Percentiles rank a stretch among this genome's conserved stretches.
These are phyloP conservation scores for Sakesphorus luctuosus DNA, from an alignment of 2,113 vertebrate genomes.

Conservation along the genomic window DNA sequence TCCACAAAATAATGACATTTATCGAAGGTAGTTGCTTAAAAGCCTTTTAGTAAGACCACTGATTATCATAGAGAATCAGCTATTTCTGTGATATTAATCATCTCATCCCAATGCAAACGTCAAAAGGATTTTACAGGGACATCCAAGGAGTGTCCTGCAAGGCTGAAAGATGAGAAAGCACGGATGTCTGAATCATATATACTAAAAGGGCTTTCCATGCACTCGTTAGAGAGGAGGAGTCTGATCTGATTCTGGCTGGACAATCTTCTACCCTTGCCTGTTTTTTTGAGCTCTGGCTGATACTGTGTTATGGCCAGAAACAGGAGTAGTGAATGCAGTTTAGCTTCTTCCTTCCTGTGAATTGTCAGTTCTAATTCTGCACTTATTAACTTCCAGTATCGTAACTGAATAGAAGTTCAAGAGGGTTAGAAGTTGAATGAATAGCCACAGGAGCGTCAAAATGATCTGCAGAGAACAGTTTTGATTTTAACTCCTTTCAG, in stretches of 20 bases:
- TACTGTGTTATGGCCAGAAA: not conserved
- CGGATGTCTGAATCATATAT: not conserved
- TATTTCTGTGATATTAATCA: not conserved
- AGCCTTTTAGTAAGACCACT: not conserved
- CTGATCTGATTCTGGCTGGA: not conserved
- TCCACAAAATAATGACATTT: not conserved
- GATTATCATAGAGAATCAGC: not conserved
- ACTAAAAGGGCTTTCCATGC: not conserved
- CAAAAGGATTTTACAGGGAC: not conserved
- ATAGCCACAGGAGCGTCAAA: not conserved
- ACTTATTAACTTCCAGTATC: not conserved
- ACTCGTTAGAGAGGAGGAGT: not conserved
- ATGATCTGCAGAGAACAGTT: not conserved
- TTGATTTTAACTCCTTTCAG: not conserved
- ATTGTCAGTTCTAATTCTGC: not conserved
- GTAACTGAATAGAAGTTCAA: not conserved
- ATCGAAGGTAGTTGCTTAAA: not conserved
- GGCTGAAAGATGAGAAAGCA: not conserved
- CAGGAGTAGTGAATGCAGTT: rapidly evolving
- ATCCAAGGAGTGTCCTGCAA: not conserved
- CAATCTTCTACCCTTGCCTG: not conserved
- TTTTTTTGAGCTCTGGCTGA: not conserved
- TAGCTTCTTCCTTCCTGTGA: not conserved
- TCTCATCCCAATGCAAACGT: not conserved
- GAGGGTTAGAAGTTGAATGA: not conserved